Base-by-base conservation (phyloP, 2,888 invertebrate species). In the Bedellia somnulentella region DNA sequence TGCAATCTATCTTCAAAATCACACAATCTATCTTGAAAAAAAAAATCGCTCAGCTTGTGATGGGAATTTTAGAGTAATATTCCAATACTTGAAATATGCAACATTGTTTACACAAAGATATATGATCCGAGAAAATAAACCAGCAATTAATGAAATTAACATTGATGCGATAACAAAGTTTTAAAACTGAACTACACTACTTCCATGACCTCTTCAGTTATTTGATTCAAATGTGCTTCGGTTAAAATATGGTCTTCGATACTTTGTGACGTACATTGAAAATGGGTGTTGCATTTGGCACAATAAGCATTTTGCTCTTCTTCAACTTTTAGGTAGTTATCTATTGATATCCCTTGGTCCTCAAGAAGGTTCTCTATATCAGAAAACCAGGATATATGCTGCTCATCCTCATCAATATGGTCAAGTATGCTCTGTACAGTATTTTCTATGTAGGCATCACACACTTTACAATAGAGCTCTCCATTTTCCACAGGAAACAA, bases 381-480 rank as follows among this genome's bases (percentile, higher is more conserved):
- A 12, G 46, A 35, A 24, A 66, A 56, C 64, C 66, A 66, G 5
- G 51, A 45, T 36, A 52, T 43, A 25, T 62, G 62, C 4, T 47
- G 43, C 5, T 49, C 45, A 36, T 57, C 52, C 35, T 57, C 49
- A 31, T 64, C 63, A 37, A 59, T 52, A 27, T 62, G 62, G 8
- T 46, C 44, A 5, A 57, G 39, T 13, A 62, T 41, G 8, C 41
- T 43, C 23, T 35, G 38, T 1, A 53, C 46, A 2, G 49, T 49
- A 28, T 58, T 58, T 1, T 53, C 51, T 17, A 62, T 43, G 34
- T 50, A 57, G 1, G 31, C 39, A 32, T 61, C 46, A 34, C 62
- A 63, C 1, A 61, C 40, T 46, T 62, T 62, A 41, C 62, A 62
- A 3, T 57, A 46, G 29, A 57, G 52, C 16, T 56, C 51, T 16